These are phyloP conservation scores for Chaetogeoica ovagalla DNA, from an alignment of 2,888 invertebrate genomes.

Conservation along the genomic window DNA sequence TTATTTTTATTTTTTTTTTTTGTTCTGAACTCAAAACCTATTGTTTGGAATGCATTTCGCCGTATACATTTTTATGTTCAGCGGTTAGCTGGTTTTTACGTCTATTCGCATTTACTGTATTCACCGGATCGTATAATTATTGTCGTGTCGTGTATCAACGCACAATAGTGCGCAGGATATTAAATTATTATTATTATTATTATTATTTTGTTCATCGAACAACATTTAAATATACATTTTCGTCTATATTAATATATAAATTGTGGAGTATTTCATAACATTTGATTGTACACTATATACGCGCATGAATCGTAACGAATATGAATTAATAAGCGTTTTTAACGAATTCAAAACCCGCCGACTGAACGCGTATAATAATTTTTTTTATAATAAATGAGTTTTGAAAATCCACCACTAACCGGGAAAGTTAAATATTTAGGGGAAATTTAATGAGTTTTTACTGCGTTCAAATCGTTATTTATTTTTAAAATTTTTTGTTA, in stretches of 20 bases:
- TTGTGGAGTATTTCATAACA: neutral
- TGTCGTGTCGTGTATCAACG: conserved; percentile 15
- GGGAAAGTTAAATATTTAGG: no score
- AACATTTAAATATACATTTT: conserved; percentile 6
- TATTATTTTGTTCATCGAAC: neutral
- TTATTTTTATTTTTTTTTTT: no score
- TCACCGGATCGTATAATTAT: conserved; percentile 40
- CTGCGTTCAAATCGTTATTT: no score
- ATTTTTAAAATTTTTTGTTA: no score
- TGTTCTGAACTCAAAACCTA: conserved; percentile 37
- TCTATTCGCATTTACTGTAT: conserved; percentile 25
- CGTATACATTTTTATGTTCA: conserved; percentile 23
- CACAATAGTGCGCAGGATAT: conserved; percentile 12
- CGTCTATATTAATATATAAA: no score
- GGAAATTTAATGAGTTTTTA: no score
- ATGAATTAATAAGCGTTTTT: no score
- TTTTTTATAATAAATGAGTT: no score
- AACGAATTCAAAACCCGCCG: no score
- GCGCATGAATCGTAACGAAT: no score
- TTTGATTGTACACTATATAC: neutral
- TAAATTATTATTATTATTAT: conserved; percentile 20
- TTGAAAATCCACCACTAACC: no score
- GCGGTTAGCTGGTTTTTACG: conserved; percentile 8
- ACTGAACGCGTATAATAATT: no score
- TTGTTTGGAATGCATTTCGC: conserved; percentile 40